Conservation (phyloP, 1,140 invertebrate genomes). For the Pseudachorutes palmiensis region DNA sequence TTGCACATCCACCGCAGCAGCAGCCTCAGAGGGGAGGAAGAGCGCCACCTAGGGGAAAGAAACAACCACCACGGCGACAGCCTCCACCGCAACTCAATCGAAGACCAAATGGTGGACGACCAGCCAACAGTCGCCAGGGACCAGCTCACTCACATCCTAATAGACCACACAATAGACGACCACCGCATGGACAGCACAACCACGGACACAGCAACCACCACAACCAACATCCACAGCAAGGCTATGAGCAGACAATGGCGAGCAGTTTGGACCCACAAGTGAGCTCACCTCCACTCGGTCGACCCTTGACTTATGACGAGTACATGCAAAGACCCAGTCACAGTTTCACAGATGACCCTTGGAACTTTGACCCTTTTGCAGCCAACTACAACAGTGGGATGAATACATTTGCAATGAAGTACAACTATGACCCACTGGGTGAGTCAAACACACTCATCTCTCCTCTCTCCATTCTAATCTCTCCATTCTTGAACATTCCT, state of each 20-base stretch:
- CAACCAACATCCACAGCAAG: conserved; percentile 6
- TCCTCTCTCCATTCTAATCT: too few relatives aligned
- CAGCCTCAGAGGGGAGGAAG: background rate
- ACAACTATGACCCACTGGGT: conserved; percentile 38
- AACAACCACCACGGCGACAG: conserved; percentile 18
- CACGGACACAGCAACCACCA: conserved; percentile 1
- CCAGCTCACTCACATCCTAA: background rate
- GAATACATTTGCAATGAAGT: conserved; percentile 34
- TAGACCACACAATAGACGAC: background rate
- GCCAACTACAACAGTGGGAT: conserved; percentile 29
- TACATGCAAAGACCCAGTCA: conserved; percentile 37
- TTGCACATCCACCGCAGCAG: background rate
- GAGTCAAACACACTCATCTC: background rate
- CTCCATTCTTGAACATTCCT: background rate
- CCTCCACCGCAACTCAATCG: conserved; percentile 1
- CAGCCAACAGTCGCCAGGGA: background rate
- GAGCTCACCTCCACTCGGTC: conserved; percentile 30
- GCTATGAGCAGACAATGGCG: conserved; percentile 34
- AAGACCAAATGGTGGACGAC: background rate
- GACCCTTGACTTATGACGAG: conserved; percentile 35
- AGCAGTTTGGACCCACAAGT: conserved; percentile 25
- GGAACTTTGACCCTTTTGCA: conserved; percentile 37
- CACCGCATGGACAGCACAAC: background rate
- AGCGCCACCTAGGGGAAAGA: conserved; percentile 9
- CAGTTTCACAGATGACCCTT: conserved; percentile 34